phyloP scores from a whole-genome alignment of 2,113 vertebrate species.

The Lepus americanus region DNA sequence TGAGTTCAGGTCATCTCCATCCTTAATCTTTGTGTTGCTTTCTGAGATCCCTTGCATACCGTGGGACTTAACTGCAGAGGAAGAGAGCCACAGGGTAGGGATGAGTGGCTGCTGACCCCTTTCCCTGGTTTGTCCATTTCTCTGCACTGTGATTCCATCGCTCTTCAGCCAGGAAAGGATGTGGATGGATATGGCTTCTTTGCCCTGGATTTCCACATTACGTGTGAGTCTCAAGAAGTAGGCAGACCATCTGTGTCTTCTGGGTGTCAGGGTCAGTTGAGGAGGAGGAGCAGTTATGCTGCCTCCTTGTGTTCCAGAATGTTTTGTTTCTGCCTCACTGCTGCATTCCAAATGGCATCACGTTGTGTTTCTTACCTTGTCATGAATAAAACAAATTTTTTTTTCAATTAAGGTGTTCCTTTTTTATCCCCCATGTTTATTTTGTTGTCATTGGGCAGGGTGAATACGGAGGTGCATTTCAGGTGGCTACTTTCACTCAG shows the following conservation, averaged over 20 bases:
- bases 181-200: background rate
- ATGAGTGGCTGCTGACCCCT: background rate
- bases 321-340: background rate
- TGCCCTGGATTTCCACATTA: background rate
- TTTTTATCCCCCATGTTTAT: background rate
- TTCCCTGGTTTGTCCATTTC: background rate
- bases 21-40: background rate
- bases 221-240: background rate
- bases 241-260: background rate
- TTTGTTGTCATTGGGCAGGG: constrained; percentile 4
- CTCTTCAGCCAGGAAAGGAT: background rate
- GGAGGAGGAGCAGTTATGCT: background rate
- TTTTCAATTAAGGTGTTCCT: background rate
- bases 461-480: constrained; percentile 16
- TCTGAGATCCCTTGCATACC: background rate
- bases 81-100: background rate
- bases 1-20: background rate
- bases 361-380: background rate
- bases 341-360: background rate
- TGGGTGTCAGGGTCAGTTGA: background rate
- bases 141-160: background rate
- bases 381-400: background rate
- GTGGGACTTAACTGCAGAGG: background rate
- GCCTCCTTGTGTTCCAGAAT: background rate
- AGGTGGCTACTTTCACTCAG: background rate